A percentile compares a stretch with the other conserved stretches of the same genome.
Conservation (phyloP, 1,140 invertebrate species). For the Arion vulgaris region DNA sequence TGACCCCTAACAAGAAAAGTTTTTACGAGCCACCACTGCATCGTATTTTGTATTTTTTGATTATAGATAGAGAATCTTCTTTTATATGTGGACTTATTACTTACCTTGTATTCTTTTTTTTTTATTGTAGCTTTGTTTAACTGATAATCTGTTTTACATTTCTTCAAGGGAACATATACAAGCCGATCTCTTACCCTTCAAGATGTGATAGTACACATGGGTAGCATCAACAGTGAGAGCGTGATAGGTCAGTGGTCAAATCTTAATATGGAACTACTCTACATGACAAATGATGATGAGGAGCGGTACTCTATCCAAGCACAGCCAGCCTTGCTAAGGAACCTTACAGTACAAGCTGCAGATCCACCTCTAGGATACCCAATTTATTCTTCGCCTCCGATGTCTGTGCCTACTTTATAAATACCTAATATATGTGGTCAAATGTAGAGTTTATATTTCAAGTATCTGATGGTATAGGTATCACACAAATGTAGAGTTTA, state of each 20-base stretch:
- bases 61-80: too few relatives aligned
- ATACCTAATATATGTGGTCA: too few relatives aligned
- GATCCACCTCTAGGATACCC: constrained; percentile 76
- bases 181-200: constrained; percentile 72
- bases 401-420: constrained; percentile 58
- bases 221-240: constrained; percentile 71
- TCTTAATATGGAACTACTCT: constrained; percentile 75
- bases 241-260: constrained; percentile 76
- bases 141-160: not conserved
- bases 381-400: constrained; percentile 72
- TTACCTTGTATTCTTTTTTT: too few relatives aligned
- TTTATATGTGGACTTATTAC: too few relatives aligned
- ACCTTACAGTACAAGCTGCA: constrained; percentile 75
- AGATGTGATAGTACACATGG: constrained; percentile 69
- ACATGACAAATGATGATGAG: constrained; percentile 77
- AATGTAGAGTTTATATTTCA: too few relatives aligned
- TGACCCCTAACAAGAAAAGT: too few relatives aligned
- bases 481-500: too few relatives aligned
- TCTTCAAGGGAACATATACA: constrained; percentile 69
- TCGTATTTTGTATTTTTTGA: too few relatives aligned
- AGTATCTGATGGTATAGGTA: too few relatives aligned
- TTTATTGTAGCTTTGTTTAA: constrained; percentile 18
- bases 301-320: constrained; percentile 77
- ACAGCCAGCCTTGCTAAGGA: constrained; percentile 74
- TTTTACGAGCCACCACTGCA: too few relatives aligned